phyloP scores from a whole-genome alignment of 2,113 vertebrate genomes.

The Limanda limanda region DNA sequence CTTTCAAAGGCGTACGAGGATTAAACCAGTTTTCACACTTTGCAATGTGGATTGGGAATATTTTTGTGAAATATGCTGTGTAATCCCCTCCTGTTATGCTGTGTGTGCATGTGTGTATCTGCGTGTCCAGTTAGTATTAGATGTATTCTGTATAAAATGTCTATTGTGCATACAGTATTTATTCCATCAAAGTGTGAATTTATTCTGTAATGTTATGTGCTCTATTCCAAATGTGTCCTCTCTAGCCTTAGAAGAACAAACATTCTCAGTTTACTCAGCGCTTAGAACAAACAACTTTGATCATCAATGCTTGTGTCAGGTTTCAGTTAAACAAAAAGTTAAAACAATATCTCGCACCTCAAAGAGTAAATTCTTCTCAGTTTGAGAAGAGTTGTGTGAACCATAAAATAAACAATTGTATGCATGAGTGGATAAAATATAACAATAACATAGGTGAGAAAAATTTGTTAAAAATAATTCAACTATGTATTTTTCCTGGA shows the following conservation, averaged over 20 bases:
- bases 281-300: neutral
- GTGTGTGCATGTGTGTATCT: neutral
- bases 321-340: neutral
- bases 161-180: too few species aligned
- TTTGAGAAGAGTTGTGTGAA: too few species aligned
- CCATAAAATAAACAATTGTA: too few species aligned
- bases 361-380: neutral
- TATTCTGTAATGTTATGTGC: too few species aligned
- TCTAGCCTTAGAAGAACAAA: neutral
- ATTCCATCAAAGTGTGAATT: too few species aligned
- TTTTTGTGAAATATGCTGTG: conserved; percentile 38
- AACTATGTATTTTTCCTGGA: too few species aligned
- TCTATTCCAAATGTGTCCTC: neutral
- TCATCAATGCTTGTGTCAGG: neutral
- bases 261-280: neutral
- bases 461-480: too few species aligned
- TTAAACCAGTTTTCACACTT: conserved; percentile 53
- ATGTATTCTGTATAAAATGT: too few species aligned
- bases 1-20: conserved; percentile 64
- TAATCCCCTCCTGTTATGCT: conserved; percentile 25
- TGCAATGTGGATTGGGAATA: conserved; percentile 19
- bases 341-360: neutral
- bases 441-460: too few species aligned
- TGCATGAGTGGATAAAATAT: too few species aligned
- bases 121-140: neutral